Evolutionary conservation across 2,888 invertebrate genomes (phyloP).

Genomic region (Micoletzkya japonica): DNA sequence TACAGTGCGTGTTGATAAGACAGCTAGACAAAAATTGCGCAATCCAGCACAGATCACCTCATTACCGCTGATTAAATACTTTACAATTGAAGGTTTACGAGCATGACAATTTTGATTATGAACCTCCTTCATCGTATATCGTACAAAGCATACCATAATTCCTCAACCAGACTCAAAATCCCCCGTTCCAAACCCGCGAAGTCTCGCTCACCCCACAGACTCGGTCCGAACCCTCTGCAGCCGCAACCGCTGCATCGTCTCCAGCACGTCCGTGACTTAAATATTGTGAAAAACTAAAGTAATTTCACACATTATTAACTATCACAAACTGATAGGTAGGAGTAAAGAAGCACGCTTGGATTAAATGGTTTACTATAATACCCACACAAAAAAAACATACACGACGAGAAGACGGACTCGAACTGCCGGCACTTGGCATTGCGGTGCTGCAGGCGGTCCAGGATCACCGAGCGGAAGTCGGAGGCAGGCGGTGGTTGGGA

Average conservation of each 20-base stretch:
- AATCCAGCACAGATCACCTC: too few species aligned
- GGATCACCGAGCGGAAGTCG: constrained; percentile 9
- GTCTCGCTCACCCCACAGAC: constrained; percentile 8
- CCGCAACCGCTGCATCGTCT: constrained; percentile 2
- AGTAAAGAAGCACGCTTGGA: too few species aligned
- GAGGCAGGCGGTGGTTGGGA: neutral
- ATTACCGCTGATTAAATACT: too few species aligned
- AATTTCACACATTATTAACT: neutral
- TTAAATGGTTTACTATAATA: too few species aligned
- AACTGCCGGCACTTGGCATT: constrained; percentile 21
- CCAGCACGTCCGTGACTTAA: constrained; percentile 11
- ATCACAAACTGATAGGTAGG: neutral
- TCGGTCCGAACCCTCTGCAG: constrained; percentile 19
- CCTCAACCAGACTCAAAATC: too few species aligned
- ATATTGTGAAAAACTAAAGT: too few species aligned
- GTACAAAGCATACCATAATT: too few species aligned
- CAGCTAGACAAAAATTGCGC: too few species aligned
- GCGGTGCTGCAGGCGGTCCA: constrained; percentile 15
- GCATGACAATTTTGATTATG: too few species aligned
- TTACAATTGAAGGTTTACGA: too few species aligned
- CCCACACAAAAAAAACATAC: neutral
- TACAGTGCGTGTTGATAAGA: too few species aligned
- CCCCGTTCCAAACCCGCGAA: neutral
- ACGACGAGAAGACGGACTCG: constrained; percentile 21
- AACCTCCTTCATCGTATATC: too few species aligned